Evolutionary conservation across 2,797 vertebrate genomes (phyloP).

Genomic region (Peromyscus attwateri): DNA sequence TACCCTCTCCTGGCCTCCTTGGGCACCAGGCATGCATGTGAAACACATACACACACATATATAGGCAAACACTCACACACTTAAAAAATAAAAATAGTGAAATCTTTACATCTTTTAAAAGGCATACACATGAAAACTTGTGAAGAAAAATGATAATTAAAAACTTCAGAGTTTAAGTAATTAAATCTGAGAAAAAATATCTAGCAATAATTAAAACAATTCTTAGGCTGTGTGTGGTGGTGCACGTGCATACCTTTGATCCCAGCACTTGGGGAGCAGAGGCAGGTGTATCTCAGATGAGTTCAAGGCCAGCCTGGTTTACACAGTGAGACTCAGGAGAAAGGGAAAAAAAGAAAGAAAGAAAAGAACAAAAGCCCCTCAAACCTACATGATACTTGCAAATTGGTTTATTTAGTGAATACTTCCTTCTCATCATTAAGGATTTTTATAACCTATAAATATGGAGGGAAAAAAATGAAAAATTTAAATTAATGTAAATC

Average conservation of each 20-base stretch:
- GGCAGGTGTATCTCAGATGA: neutral
- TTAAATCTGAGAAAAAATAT: slow-evolving; percentile 48
- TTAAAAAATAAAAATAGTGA: neutral
- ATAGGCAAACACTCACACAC: neutral
- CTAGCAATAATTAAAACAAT: slow-evolving; percentile 45
- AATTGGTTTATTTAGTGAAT: neutral
- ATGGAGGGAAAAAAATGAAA: neutral
- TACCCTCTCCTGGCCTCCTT: neutral
- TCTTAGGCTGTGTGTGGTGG: neutral
- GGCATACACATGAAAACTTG: neutral
- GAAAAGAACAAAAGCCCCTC: neutral
- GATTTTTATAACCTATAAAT: neutral
- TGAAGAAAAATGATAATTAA: slow-evolving; percentile 13
- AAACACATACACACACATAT: neutral
- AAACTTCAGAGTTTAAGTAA: slow-evolving; percentile 42
- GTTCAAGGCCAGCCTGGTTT: neutral
- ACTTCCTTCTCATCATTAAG: neutral
- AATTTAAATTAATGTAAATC: neutral
- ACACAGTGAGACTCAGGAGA: neutral
- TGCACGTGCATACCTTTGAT: neutral
- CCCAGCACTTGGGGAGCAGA: neutral
- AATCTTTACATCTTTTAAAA: neutral
- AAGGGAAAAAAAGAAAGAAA: neutral
- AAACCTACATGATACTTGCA: neutral
- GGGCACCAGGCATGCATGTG: neutral